Conservation (phyloP, 1,140 invertebrate species). For the Heterodera carotae region DNA sequence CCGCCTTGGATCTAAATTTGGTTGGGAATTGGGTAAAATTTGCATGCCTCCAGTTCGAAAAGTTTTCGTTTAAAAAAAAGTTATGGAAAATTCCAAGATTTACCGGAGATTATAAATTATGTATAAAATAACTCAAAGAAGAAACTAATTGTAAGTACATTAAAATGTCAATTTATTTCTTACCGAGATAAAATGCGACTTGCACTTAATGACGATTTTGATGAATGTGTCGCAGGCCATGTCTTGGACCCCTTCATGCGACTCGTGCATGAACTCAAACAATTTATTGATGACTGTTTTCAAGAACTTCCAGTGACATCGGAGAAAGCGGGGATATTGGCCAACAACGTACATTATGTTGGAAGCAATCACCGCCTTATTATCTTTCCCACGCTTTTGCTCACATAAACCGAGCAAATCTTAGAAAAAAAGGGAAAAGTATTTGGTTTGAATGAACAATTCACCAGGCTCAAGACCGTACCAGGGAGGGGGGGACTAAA, state of each 20-base stretch:
- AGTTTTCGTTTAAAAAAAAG: no score
- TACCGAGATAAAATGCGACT: conserved; percentile 86
- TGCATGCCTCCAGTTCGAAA: no score
- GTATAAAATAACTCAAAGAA: no score
- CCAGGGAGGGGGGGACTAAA: no score
- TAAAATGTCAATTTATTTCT: conserved; percentile 34
- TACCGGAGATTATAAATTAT: no score
- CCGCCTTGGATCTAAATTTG: conserved; percentile 81
- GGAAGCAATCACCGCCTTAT: conserved; percentile 99
- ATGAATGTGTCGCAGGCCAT: conserved; percentile 99
- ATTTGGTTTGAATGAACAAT: no score
- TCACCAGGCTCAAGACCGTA: no score
- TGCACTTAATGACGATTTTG: conserved; percentile 98
- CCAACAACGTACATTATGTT: conserved; percentile 99
- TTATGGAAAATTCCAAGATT: no score
- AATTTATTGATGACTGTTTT: conserved; percentile 99
- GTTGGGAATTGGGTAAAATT: no score
- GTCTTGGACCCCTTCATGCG: conserved; percentile 88
- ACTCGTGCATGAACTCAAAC: conserved; percentile 99
- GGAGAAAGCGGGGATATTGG: conserved; percentile 95
- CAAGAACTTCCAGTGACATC: conserved; percentile 99
- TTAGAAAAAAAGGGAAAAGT: neutral
- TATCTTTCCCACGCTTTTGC: conserved; percentile 99
- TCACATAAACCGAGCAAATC: conserved; percentile 96
- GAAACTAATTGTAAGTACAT: neutral